Conservation (phyloP, 2,888 invertebrate species). For the Epinotia ramella region DNA sequence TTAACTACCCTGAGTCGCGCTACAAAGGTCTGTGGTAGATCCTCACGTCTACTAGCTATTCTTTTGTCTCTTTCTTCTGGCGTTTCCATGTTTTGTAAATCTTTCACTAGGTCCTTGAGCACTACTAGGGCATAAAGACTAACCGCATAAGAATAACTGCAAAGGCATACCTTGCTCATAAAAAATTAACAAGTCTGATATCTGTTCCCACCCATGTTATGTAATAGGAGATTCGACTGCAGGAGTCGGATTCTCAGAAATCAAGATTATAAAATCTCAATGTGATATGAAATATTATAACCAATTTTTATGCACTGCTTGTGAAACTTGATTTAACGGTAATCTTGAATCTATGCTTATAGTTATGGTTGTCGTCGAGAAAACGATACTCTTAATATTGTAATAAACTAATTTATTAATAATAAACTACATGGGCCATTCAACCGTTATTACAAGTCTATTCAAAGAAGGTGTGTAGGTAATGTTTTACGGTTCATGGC, state of each 20-base stretch:
- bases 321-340: conserved; percentile 12
- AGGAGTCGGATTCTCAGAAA: conserved; percentile 17
- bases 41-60: no score
- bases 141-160: no score
- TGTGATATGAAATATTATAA: conserved; percentile 17
- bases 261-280: conserved; percentile 18
- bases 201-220: conserved; percentile 23
- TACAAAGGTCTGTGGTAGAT: no score
- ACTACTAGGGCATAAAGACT: no score
- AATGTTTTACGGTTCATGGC: no score
- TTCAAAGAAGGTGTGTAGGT: no score
- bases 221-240: conserved; percentile 11
- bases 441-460: no score
- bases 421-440: no score
- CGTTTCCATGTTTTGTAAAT: no score
- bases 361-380: conserved; percentile 10
- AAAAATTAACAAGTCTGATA: neutral
- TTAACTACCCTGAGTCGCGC: no score
- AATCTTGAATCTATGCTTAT: conserved; percentile 1
- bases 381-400: conserved; percentile 6
- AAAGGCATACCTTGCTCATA: neutral
- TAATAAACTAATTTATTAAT: neutral
- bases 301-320: conserved; percentile 8
- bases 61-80: no score
- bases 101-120: no score